Base-by-base conservation (phyloP, 2,113 vertebrate species). In the Perccottus glenii region DNA sequence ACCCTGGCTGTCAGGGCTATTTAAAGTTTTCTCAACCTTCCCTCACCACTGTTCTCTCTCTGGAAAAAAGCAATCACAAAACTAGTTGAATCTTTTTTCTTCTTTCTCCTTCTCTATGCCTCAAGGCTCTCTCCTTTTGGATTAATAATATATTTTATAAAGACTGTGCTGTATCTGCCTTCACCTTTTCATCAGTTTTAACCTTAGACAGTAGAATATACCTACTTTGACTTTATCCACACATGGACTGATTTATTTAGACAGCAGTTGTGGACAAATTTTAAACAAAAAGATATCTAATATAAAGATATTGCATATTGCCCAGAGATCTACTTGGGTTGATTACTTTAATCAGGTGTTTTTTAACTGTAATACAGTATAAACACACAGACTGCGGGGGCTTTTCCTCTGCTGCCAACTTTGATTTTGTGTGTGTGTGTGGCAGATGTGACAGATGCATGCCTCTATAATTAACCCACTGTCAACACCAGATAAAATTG, bases 1-100 rank as follows among this genome's bases (percentile, higher is more conserved):
- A 88, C 77, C 78, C 70, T 53, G 53, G 68, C 86, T 89, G 91
- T 91, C 88, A 79, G 65, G 71, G 50, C 83, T 90, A 88, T 91
- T 93, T 93, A 90, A 87, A 73, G 79, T 89, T 86, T 72, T 75
- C 72, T 45, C 76, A 81, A 74, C 79, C 82, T 87, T 86, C 82
- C 76, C 70, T 36, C 40, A 64, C 81, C 75, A 61, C 78, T 87
- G 88, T 79, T 87, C 70, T 79, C 73, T 87, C 81, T 81, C 75
- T 45, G 62, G 73, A 55, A 64, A 79, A 46, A 47, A 66, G 76
- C 56, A 70, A 73, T 81, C 75, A 70, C 72, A 86, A 87, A 89
- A 88, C 84, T 86, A 83, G 60, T 77, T 59, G n/a, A n/a, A 6
- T 11, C 33, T 71, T 70, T 60, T 66, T 55, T 51, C 32, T 16